Evolutionary conservation across 2,888 invertebrate species (phyloP).

Genomic region (Pollenia griseotomentosa): DNA sequence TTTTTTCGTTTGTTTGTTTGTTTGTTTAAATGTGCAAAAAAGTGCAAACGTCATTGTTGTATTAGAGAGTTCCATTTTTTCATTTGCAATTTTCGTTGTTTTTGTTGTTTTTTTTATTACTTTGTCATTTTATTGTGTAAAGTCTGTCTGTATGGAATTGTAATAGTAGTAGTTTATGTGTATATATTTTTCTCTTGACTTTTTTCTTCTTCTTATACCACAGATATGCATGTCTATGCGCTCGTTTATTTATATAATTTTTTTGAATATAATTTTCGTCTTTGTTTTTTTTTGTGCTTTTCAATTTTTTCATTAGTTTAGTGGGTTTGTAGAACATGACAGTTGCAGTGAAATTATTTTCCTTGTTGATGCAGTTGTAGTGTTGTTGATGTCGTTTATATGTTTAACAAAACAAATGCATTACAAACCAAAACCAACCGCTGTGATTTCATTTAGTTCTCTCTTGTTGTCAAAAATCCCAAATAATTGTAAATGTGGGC

Average conservation of each 20-base stretch:
- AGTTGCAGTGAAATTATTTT: slow-evolving; percentile 80
- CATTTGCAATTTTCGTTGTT: slow-evolving; percentile 43
- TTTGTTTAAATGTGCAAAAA: slow-evolving; percentile 78
- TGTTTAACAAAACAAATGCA: slow-evolving; percentile 68
- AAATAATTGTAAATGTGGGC: slow-evolving; percentile 72
- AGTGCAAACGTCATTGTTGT: slow-evolving; percentile 82
- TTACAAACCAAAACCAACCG: slow-evolving; percentile 72
- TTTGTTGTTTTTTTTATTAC: slow-evolving; percentile 62
- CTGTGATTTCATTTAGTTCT: slow-evolving; percentile 72
- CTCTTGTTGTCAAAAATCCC: slow-evolving; percentile 72
- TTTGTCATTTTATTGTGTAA: slow-evolving; percentile 64
- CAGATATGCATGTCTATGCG: slow-evolving; percentile 1
- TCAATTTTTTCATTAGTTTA: slow-evolving; percentile 81
- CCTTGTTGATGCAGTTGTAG: slow-evolving; percentile 54
- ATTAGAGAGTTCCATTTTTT: slow-evolving; percentile 79
- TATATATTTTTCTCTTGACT: slow-evolving; percentile 11
- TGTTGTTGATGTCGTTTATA: slow-evolving; percentile 29
- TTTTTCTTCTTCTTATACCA: slow-evolving; percentile 16
- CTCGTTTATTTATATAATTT: slow-evolving; percentile 16
- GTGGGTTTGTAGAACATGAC: slow-evolving; percentile 83
- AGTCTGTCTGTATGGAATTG: neutral
- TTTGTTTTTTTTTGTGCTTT: slow-evolving; percentile 57
- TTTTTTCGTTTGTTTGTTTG: slow-evolving; percentile 54
- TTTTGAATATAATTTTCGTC: slow-evolving; percentile 79
- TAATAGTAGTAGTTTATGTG: slow-evolving; percentile 14